These are phyloP conservation scores for Sakesphorus luctuosus DNA, from an alignment of 2,113 vertebrate genomes.

Conservation along the genomic window DNA sequence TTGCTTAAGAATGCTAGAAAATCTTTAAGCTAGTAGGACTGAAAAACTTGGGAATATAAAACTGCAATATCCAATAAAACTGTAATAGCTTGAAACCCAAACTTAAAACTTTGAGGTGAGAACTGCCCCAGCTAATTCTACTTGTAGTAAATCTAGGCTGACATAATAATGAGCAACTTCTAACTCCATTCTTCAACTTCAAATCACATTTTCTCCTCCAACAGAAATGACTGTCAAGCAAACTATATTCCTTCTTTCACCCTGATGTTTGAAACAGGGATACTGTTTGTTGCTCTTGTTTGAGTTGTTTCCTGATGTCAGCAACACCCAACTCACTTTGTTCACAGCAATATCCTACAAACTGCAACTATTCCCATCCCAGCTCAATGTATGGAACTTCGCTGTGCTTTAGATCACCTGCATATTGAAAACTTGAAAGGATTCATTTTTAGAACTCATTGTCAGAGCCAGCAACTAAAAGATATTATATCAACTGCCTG, in stretches of 20 bases:
- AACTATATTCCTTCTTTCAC: neutral
- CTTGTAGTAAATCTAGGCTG: neutral
- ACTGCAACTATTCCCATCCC: neutral
- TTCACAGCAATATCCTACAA: neutral
- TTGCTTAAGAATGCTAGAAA: neutral
- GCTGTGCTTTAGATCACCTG: too few relatives aligned
- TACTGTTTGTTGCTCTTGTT: neutral
- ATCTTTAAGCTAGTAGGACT: neutral
- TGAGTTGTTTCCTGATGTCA: neutral
- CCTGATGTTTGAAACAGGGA: neutral
- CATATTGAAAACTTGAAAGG: neutral
- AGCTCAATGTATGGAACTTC: neutral
- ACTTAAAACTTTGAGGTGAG: neutral
- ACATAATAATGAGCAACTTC: neutral
- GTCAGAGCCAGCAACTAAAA: neutral
- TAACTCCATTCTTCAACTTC: neutral
- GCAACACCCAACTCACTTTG: neutral
- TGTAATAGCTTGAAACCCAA: neutral
- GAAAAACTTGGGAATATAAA: neutral
- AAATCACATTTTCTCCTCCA: neutral
- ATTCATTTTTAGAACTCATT: neutral
- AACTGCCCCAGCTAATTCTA: neutral
- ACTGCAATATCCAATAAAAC: neutral
- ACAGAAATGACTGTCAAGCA: neutral
- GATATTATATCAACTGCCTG: neutral